Evolutionary conservation across 2,888 invertebrate genomes (phyloP).

Genomic region (Hydrotaea cyrtoneurina): DNA sequence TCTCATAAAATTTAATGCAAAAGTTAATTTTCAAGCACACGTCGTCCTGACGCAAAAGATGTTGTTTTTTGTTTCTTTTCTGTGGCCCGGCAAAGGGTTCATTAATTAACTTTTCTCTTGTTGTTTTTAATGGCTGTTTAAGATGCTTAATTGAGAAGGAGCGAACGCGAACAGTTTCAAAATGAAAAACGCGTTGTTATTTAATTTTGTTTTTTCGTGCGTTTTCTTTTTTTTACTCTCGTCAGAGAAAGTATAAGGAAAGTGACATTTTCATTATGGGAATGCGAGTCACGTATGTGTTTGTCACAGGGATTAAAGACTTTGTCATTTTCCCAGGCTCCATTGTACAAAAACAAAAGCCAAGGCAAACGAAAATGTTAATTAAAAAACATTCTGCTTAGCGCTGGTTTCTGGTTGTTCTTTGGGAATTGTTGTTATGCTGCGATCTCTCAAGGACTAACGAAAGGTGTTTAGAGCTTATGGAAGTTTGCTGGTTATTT

Average conservation of each 20-base stretch:
- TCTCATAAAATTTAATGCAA: constrained; percentile 23
- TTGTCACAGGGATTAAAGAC: constrained; percentile 57
- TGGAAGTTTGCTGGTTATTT: background rate
- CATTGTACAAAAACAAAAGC: background rate
- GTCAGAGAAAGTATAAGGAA: constrained; percentile 5
- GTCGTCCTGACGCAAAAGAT: too few species aligned
- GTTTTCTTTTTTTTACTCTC: constrained; percentile 10
- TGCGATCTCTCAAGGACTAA: background rate
- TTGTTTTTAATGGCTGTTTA: constrained; percentile 46
- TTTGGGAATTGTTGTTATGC: background rate
- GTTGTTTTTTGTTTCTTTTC: background rate
- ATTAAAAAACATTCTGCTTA: constrained; percentile 23
- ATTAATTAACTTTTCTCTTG: constrained; percentile 52
- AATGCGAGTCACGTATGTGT: constrained; percentile 66
- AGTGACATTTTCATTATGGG: constrained; percentile 65
- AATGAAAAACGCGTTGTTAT: constrained; percentile 51
- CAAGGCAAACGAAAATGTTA: constrained; percentile 7
- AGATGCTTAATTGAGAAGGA: constrained; percentile 22
- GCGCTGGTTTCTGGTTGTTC: background rate
- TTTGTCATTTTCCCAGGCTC: constrained; percentile 25
- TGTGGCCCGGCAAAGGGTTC: constrained; percentile 52
- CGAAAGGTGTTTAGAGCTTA: background rate
- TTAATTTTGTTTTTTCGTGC: constrained; percentile 8
- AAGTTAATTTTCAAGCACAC: background rate
- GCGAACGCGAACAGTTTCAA: background rate